Conservation (phyloP, 2,113 vertebrate species). For the Chlorodrepanis virens region DNA sequence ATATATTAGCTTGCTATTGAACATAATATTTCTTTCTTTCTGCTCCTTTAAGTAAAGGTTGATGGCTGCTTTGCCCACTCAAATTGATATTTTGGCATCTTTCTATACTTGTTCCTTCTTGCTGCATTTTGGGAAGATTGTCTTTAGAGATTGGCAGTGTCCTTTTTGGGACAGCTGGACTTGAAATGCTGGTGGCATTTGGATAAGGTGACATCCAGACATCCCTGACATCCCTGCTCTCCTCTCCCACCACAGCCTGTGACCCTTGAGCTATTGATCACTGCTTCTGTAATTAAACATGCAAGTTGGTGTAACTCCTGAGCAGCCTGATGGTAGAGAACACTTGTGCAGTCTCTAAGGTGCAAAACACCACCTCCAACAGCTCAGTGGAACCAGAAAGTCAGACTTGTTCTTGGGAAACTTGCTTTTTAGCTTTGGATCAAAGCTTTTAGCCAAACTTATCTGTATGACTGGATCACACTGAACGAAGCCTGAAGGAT, state of each 20-base stretch:
- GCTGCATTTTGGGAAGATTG: not conserved
- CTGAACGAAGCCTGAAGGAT: not conserved
- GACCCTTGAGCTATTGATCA: not conserved
- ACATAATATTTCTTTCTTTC: not conserved
- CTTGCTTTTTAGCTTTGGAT: not conserved
- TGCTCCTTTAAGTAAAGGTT: not conserved
- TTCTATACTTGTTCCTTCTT: not conserved
- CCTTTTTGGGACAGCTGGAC: not conserved
- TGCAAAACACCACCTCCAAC: not conserved
- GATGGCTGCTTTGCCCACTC: not conserved
- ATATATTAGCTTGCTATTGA: not conserved
- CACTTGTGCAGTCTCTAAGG: not conserved
- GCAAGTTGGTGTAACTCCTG: rapidly evolving
- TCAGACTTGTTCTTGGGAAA: not conserved
- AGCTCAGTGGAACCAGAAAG: not conserved
- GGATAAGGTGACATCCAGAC: not conserved
- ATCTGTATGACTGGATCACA: not conserved
- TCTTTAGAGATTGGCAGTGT: rapidly evolving
- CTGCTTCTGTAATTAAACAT: not conserved
- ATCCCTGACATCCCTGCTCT: not conserved
- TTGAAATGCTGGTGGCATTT: rapidly evolving
- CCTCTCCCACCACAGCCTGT: not conserved
- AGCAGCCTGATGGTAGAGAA: not conserved
- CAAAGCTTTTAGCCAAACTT: not conserved
- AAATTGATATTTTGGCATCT: not conserved